Base-by-base conservation (phyloP, 2,797 vertebrate species). In the Sitta carolinensis region DNA sequence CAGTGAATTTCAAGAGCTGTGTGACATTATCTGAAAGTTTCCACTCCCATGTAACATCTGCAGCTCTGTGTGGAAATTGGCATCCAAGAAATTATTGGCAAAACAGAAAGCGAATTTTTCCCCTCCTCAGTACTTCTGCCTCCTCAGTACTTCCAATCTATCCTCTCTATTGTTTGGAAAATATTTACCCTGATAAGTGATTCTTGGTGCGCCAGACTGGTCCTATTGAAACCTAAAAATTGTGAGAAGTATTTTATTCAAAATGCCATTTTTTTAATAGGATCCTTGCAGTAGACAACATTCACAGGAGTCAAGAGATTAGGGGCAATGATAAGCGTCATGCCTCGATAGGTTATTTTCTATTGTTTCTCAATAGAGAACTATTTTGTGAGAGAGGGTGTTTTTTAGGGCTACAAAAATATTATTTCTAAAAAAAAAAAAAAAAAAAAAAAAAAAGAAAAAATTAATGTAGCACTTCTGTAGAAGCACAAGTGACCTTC, bases 1-100 rank as follows among this genome's bases (percentile, higher is more conserved):
- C 96, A 94, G 89, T 43, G 87, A 91, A 78, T 96, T 94, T 96
- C 96, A 79, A 83, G 94, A 95, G 90, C 89, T 95, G 75, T 75
- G 63, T 72, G 68, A 79, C 89, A 69, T 42, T 89, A n/a, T 57
- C 76, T 80, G 91, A 84, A 96, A 95, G 89, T 94, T 91, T 94
- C 64, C 69, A 75, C 38, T 89, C 42, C 61, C 6, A 1, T 59
- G 68, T 34, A 89, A 67, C 30, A 50, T 62, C 84, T 87, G 48
- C 62, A 77, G 74, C 48, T 90, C 42, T 63, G 0, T 26, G 48
- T 69, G 72, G 47, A 89, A 95, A 87, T 59, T 76, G 66, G 79
- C 68, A 87, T 81, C 40, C 2, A 4, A 83, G 52, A 82, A 81
- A 70, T 38, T 84, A 83, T n/a, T 9, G 11, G 70, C 72, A 81